A percentile compares a stretch with the other conserved stretches of the same genome.
These are phyloP conservation scores for Eremobia ochroleuca DNA, from an alignment of 2,888 invertebrate genomes.

Conservation along the genomic window DNA sequence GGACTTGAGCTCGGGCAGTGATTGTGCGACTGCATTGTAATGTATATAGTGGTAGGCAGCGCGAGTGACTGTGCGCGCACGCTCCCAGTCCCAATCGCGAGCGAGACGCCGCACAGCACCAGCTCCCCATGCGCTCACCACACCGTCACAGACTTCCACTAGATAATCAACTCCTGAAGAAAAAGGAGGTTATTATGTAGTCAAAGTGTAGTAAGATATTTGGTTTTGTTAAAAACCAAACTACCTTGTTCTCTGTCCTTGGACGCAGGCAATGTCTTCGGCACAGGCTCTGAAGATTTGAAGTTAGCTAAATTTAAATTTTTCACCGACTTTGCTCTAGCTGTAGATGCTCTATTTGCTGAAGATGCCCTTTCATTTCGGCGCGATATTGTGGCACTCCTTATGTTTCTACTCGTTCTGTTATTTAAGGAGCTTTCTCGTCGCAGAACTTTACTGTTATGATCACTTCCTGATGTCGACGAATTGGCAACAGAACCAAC, in stretches of 20 bases:
- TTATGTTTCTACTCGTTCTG: constrained; percentile 84
- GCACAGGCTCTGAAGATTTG: constrained; percentile 89
- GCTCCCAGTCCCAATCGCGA: constrained; percentile 94
- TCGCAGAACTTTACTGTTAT: constrained; percentile 82
- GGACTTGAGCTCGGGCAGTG: constrained; percentile 94
- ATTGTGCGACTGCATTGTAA: constrained; percentile 95
- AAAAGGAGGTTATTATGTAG: constrained; percentile 7
- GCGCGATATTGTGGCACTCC: constrained; percentile 88
- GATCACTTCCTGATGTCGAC: constrained; percentile 88
- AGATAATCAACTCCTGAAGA: constrained; percentile 95
- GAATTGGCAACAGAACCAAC: constrained; percentile 86
- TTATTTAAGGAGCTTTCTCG: constrained; percentile 85
- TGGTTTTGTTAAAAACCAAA: background rate
- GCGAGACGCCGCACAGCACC: constrained; percentile 96
- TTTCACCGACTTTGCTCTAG: constrained; percentile 91
- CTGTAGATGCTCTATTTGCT: constrained; percentile 92
- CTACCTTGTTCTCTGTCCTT: constrained; percentile 94
- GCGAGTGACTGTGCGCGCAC: constrained; percentile 94
- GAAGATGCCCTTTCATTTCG: constrained; percentile 87
- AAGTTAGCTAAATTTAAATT: constrained; percentile 82
- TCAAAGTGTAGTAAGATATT: background rate
- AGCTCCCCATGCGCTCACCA: constrained; percentile 96
- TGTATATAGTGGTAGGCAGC: constrained; percentile 97
- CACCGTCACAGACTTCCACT: constrained; percentile 96
- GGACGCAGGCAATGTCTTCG: constrained; percentile 86